Conservation (phyloP, 2,888 invertebrate species). For the Thereva nobilitata region DNA sequence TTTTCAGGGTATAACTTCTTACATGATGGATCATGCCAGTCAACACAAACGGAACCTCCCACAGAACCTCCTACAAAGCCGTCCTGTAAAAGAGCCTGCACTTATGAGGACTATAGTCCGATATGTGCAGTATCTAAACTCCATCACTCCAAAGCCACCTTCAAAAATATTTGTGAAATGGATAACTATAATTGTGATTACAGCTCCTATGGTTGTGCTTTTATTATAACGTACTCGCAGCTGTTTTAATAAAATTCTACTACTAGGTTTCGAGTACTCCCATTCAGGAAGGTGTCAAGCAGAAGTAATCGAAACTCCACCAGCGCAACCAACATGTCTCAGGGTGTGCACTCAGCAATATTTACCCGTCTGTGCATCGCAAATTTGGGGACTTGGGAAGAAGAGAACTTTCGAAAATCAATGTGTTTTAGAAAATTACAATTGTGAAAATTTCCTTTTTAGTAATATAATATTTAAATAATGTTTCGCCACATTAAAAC, state of each 20-base stretch:
- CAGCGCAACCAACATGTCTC: background rate
- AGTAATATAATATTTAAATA: background rate
- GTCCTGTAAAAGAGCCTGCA: no score
- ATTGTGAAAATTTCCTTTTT: constrained; percentile 11
- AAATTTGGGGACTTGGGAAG: background rate
- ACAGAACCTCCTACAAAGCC: no score
- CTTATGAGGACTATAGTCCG: background rate
- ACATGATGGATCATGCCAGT: no score
- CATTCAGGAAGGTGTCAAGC: constrained; percentile 5
- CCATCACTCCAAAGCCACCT: constrained; percentile 2
- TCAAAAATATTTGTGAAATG: constrained; percentile 23
- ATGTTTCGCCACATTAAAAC: background rate
- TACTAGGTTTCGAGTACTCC: constrained; percentile 4
- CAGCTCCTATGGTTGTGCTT: constrained; percentile 12
- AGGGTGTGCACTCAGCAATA: background rate
- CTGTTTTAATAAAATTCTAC: background rate
- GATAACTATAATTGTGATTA: constrained; percentile 27
- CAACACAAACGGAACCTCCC: no score
- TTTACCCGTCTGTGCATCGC: constrained; percentile 9
- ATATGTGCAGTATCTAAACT: constrained; percentile 14
- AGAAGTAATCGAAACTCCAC: background rate
- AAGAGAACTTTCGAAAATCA: constrained; percentile 8
- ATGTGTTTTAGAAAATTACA: constrained; percentile 18
- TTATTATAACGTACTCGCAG: background rate
- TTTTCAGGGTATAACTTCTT: no score